These are phyloP conservation scores for Sinocyclocheilus anophthalmus DNA, from an alignment of 2,113 vertebrate genomes.

Conservation along the genomic window DNA sequence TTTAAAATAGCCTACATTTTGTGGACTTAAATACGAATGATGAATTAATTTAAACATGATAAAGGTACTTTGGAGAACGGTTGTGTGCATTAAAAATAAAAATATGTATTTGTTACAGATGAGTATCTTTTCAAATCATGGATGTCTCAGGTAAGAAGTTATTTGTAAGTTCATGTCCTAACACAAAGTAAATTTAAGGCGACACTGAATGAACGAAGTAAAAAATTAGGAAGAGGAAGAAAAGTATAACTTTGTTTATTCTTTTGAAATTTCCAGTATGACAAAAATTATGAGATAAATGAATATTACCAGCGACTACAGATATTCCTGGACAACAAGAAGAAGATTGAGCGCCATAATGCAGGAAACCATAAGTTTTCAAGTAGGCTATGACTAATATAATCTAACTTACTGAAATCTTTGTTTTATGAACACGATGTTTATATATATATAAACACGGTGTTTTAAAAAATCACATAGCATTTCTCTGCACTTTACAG, in stretches of 20 bases:
- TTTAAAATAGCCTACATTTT: background rate
- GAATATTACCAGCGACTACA: conserved; percentile 76
- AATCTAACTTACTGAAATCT: background rate
- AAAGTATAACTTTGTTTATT: background rate
- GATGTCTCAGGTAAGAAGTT: conserved; percentile 77
- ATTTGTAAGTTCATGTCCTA: background rate
- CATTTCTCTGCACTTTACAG: conserved; percentile 62
- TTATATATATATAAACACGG: too few relatives aligned
- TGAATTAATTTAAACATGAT: background rate
- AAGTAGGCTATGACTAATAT: conserved; percentile 68
- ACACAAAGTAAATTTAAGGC: background rate
- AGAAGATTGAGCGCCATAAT: conserved; percentile 80
- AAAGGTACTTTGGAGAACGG: background rate
- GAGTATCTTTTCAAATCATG: conserved; percentile 80
- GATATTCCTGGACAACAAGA: conserved; percentile 76
- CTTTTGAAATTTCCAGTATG: conserved; percentile 67
- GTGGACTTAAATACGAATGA: too few relatives aligned
- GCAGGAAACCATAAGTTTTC: conserved; percentile 79
- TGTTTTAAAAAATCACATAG: background rate
- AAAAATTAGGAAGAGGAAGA: background rate
- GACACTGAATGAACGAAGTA: conserved; percentile 11
- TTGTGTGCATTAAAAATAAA: background rate
- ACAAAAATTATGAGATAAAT: conserved; percentile 68
- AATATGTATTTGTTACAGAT: conserved; percentile 69
- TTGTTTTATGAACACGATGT: background rate